phyloP scores from a whole-genome alignment of 1,140 invertebrate species.

The Mercenaria mercenaria region DNA sequence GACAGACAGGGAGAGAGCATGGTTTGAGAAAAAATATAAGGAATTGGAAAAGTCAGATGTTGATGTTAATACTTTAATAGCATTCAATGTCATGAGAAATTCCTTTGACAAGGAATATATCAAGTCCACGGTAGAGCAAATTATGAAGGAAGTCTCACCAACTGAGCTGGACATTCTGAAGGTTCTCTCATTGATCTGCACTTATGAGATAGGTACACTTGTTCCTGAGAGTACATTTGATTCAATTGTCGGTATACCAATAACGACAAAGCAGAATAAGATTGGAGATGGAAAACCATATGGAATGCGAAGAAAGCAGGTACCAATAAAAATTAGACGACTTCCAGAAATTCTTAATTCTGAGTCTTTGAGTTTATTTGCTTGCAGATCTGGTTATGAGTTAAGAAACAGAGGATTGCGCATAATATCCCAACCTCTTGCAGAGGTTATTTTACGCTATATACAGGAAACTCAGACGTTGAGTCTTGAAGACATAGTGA shows the following conservation, averaged over 20 bases:
- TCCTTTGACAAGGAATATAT: conserved; percentile 49
- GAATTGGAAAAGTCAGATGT: conserved; percentile 28
- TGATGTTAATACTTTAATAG: conserved; percentile 45
- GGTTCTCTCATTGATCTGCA: not conserved
- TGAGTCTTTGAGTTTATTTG: not conserved
- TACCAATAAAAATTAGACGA: not conserved
- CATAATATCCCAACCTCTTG: not conserved
- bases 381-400: not conserved
- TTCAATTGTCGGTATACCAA: not conserved
- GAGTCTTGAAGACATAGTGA: conserved; percentile 31
- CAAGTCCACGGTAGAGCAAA: not conserved
- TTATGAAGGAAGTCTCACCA: conserved; percentile 33
- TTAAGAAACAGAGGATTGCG: not conserved
- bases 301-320: not conserved
- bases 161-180: conserved; percentile 25
- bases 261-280: not conserved
- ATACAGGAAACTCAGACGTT: not conserved
- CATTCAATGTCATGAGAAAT: conserved; percentile 55
- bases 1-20: not conserved
- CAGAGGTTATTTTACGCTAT: not conserved
- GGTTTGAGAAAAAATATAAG: conserved; percentile 56
- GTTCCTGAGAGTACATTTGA: conserved; percentile 30
- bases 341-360: not conserved
- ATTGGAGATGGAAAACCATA: not conserved
- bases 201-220: conserved; percentile 37